A percentile compares a stretch with the other conserved stretches of the same genome.
These are phyloP conservation scores for Gasterosteus nipponicus DNA, from an alignment of 2,113 vertebrate species.

Conservation along the genomic window DNA sequence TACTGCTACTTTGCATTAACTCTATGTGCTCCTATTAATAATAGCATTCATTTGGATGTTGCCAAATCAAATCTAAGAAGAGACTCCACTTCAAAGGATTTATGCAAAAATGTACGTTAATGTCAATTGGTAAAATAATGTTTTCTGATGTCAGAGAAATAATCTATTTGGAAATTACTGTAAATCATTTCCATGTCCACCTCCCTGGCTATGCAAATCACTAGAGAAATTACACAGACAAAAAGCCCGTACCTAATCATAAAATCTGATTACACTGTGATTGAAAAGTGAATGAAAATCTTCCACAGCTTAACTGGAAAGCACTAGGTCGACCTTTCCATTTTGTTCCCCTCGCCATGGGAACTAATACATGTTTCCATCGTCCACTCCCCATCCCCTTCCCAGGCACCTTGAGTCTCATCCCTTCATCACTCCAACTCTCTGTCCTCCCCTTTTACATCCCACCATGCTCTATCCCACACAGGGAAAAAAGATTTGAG, in stretches of 20 bases:
- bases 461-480: constrained; percentile 27
- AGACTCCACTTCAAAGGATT: not conserved
- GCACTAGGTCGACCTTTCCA: constrained; percentile 59
- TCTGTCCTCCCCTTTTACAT: constrained; percentile 38
- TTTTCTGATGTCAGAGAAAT: constrained; percentile 5
- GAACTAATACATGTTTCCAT: constrained; percentile 56
- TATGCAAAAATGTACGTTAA: not conserved
- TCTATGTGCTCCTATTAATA: not conserved
- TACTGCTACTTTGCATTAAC: not conserved
- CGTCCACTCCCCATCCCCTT: constrained; percentile 33
- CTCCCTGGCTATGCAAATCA: constrained; percentile 51
- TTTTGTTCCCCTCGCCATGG: constrained; percentile 40
- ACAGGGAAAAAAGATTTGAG: constrained; percentile 48
- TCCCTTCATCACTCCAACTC: constrained; percentile 52
- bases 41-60: constrained; percentile 3
- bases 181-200: constrained; percentile 18
- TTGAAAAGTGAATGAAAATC: constrained; percentile 71
- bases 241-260: constrained; percentile 67
- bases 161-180: constrained; percentile 27
- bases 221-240: constrained; percentile 64
- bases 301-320: constrained; percentile 58
- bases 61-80: not conserved
- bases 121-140: constrained; percentile 6
- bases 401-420: constrained; percentile 24
- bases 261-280: constrained; percentile 70